Base-by-base conservation (phyloP, 2,888 invertebrate species). In the Sympetrum striolatum region DNA sequence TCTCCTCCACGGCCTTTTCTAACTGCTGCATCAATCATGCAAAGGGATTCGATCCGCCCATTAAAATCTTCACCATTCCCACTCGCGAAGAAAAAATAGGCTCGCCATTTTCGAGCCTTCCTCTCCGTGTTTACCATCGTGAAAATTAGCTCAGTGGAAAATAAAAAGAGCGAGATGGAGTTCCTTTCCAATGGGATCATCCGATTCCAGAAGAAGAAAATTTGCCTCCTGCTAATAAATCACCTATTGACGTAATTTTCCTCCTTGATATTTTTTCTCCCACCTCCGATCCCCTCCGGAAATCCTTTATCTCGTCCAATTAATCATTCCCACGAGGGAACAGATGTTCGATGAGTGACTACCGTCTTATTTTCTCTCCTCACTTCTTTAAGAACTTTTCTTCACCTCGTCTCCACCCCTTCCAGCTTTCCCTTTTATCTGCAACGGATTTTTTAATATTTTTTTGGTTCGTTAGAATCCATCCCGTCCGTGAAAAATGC, bases 211-310 rank as follows among this genome's bases (percentile, higher is more conserved):
- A 31, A 31, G 53, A 8, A 35, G 31, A 31, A 25, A 25, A 15
- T 25, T 25, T 25, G 48, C 44, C 48, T 44, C 5, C 35, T 18
- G 82, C 82, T 73, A 58, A 82, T 82, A 58, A 82, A 82, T 82
- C 82, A 58, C 58, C 25, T 58, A 82, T 82, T 58, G 82, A 82
- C 82, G 58, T 58, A 53, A 82, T 82, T 82, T 82, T 58, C 58
- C 53, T 58, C 25, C 18, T 58, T 25, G n/a, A 31, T 31, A 58
- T 82, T 82, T 53, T 82, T 82, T 82, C 48, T 15, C 12, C 53
- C 22, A 15, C 58, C 58, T 82, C 35, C 58, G 58, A 58, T 53
- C 31, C 53, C 53, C 25, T 22, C 58, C 53, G 82, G 25, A 82
- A 53, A 58, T 48, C 58, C 58, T 82, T 31, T 82, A 82, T 58